phyloP scores from a whole-genome alignment of 37 sponge, comb jelly and placozoan genomes.

The Agelas oroides region DNA sequence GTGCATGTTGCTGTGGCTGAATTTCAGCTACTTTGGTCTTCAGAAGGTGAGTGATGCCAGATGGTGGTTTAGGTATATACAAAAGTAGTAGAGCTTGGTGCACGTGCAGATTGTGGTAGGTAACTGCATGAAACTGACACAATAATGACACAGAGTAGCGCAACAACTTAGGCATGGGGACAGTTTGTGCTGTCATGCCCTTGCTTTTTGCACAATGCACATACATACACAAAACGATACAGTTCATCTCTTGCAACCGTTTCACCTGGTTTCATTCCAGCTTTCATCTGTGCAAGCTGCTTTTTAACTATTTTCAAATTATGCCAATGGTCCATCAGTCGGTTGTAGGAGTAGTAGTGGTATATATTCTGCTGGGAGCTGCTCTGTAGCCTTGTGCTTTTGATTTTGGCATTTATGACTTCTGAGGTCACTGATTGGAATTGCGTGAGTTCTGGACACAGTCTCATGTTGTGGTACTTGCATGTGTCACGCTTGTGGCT shows the following conservation, averaged over 20 bases:
- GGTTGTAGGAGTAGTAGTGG: conserved; percentile 6
- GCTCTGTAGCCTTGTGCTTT: not conserved
- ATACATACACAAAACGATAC: not conserved
- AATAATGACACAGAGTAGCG: no score
- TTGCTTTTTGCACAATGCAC: no score
- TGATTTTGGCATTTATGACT: conserved; percentile 13
- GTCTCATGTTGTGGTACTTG: conserved; percentile 14
- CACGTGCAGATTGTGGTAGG: no score
- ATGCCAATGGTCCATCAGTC: conserved; percentile 20
- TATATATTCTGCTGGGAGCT: conserved; percentile 10
- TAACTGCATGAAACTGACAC: no score
- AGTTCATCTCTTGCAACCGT: not conserved
- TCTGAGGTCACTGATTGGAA: conserved; percentile 9
- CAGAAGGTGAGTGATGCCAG: no score
- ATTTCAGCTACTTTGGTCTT: no score
- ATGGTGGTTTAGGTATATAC: no score
- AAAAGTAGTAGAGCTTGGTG: no score
- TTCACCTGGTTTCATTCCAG: not conserved
- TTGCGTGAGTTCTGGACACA: conserved; percentile 1
- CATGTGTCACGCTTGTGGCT: conserved; percentile 3
- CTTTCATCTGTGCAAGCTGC: not conserved
- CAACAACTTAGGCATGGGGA: no score
- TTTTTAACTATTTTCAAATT: conserved; percentile 3
- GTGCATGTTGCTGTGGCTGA: no score
- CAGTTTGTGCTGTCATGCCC: no score